Base-by-base conservation (phyloP, 1,140 invertebrate species). In the Trichonephila clavata region DNA sequence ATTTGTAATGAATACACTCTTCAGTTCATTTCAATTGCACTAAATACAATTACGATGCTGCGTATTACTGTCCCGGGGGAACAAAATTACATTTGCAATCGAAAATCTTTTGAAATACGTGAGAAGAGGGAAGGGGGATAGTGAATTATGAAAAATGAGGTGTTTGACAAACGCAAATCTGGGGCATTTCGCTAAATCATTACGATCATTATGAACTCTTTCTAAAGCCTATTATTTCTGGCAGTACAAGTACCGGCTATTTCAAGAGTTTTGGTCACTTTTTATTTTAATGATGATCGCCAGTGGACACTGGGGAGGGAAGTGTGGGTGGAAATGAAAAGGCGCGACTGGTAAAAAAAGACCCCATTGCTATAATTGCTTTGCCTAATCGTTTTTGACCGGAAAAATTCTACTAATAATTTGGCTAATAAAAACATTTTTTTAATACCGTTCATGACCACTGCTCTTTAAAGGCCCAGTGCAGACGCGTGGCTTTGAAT, bases 321-420 rank as follows among this genome's bases (percentile, higher is more conserved):
- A 14, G 13, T 16, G 8, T n/a, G 21, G 13, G 27, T 18, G 18
- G 16, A 16, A 20, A 50, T 18, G 18, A 21, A 50, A 21, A n/a
- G 18, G 21, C n/a, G 81, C 21, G 57, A 8, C 3, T 57, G 16
- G 10, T 8, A 84, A 84, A 84, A 50, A 16, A 84, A 24, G 50
- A 59, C 81, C 81, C 81, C 81, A 84, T 84, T 16, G 81, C 81
- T n/a, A 43, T 84, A 84, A 84, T 84, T 84, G 81, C 81, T 84
- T 16, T 20, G 27, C 50, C 21, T 84, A 84, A 84, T 84, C 81
- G 81, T 84, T 84, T 59, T 57, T 4, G 43, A 32, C 32, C 43
- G 8, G 50, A 32, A 59, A 83, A 84, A 84, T 24, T 84, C 57
- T 84, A 50, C 81, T 59, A 84, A 84, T 59, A 24, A 84, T 84